These are phyloP conservation scores for Grapholita molesta DNA, from an alignment of 1,140 invertebrate species.

Conservation along the genomic window DNA sequence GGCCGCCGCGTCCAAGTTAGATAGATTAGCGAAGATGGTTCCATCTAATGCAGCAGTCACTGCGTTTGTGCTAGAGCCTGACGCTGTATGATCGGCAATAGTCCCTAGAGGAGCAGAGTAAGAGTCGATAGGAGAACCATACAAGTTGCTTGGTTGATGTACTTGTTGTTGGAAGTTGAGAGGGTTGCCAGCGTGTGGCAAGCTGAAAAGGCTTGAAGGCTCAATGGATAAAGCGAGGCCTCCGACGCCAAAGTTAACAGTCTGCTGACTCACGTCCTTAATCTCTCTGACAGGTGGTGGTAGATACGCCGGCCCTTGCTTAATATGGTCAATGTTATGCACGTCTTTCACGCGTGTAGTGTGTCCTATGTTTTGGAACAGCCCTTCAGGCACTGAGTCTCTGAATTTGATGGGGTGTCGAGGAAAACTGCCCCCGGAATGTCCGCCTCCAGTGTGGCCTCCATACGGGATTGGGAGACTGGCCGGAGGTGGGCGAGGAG, in stretches of 20 bases:
- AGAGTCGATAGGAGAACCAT: constrained; percentile 75
- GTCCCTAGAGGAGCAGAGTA: constrained; percentile 73
- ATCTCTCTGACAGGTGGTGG: constrained; percentile 82
- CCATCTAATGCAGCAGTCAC: constrained; percentile 69
- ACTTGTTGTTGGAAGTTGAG: constrained; percentile 53
- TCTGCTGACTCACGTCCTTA: constrained; percentile 50
- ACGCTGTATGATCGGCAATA: constrained; percentile 70
- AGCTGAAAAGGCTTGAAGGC: constrained; percentile 72
- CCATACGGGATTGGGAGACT: constrained; percentile 71
- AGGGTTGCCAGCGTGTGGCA: constrained; percentile 65
- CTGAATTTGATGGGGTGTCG: constrained; percentile 82
- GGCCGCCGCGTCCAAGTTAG: constrained; percentile 66
- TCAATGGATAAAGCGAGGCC: constrained; percentile 62
- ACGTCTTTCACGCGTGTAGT: constrained; percentile 77
- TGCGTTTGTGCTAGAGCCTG: constrained; percentile 59
- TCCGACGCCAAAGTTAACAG: constrained; percentile 39
- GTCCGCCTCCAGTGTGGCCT: constrained; percentile 61
- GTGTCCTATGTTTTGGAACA: constrained; percentile 81
- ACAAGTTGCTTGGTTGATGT: constrained; percentile 47
- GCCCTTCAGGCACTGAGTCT: constrained; percentile 82
- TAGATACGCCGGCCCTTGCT: constrained; percentile 79
- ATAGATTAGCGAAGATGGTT: constrained; percentile 61
- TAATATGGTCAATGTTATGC: constrained; percentile 63
- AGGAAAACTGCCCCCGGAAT: constrained; percentile 71
- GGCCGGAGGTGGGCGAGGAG: constrained; percentile 70